phyloP scores from a whole-genome alignment of 2,888 invertebrate genomes.

The Drosophila rellima region DNA sequence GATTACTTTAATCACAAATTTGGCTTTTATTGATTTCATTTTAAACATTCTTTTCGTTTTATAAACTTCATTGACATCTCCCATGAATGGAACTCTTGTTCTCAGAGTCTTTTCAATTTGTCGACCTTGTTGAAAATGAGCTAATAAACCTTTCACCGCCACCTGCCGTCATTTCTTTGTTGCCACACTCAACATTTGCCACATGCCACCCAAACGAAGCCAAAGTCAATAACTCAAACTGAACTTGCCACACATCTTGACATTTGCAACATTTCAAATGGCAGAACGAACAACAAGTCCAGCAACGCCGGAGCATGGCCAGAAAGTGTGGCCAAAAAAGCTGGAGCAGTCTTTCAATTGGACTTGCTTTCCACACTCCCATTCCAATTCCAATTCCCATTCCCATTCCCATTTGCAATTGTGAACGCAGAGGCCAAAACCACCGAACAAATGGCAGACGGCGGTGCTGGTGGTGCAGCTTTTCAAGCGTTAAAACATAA shows the following conservation, averaged over 20 bases:
- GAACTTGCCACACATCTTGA: constrained; percentile 20
- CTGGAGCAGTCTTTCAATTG: constrained; percentile 56
- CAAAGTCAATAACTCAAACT: constrained; percentile 54
- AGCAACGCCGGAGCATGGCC: constrained; percentile 9
- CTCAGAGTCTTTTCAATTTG: constrained; percentile 28
- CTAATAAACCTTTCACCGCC: constrained; percentile 51
- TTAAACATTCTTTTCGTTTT: neutral
- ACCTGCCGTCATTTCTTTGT: constrained; percentile 25
- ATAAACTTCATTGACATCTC: neutral
- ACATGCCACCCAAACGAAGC: constrained; percentile 29
- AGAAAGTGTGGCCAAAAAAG: constrained; percentile 1
- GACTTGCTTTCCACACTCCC: constrained; percentile 53
- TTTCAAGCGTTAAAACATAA: constrained; percentile 81
- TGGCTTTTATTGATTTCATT: neutral
- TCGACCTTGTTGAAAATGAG: constrained; percentile 21
- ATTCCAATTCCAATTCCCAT: constrained; percentile 20
- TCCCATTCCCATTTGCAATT: constrained; percentile 24
- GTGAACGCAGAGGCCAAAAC: constrained; percentile 36
- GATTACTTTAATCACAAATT: neutral
- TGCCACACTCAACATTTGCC: constrained; percentile 14
- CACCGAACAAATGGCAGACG: constrained; percentile 45
- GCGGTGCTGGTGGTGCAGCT: constrained; percentile 57
- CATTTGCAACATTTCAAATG: constrained; percentile 57
- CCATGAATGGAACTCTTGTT: neutral
- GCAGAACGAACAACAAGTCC: constrained; percentile 14